phyloP scores from a whole-genome alignment of 1,140 invertebrate species.

The Hycleus phaleratus region DNA sequence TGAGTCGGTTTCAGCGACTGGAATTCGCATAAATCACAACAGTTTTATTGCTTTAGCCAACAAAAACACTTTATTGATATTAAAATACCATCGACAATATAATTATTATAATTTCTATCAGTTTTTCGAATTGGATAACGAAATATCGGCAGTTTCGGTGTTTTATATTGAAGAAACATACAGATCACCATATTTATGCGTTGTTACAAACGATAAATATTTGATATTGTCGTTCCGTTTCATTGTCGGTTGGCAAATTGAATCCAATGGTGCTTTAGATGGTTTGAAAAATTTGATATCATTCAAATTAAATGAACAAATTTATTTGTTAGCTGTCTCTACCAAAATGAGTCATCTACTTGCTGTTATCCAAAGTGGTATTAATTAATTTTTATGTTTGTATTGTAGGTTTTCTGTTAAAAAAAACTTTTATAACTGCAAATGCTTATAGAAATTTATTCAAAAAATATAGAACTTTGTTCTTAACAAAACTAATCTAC shows the following conservation, averaged over 20 bases:
- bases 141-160: slow-evolving; percentile 24
- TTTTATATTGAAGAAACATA: slow-evolving; percentile 33
- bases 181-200: slow-evolving; percentile 24
- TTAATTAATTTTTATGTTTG: slow-evolving; percentile 11
- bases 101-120: slow-evolving; percentile 35
- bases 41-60: slow-evolving; percentile 33
- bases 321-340: slow-evolving; percentile 33
- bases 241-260: slow-evolving; percentile 31
- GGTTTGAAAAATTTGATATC: slow-evolving; percentile 30
- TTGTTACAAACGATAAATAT: slow-evolving; percentile 27
- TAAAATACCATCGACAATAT: slow-evolving; percentile 29
- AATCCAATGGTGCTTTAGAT: slow-evolving; percentile 27
- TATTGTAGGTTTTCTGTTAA: background rate
- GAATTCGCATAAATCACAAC: slow-evolving; percentile 3
- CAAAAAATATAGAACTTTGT: no score
- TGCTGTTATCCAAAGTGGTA: slow-evolving; percentile 27
- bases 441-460: no score
- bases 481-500: no score
- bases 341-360: slow-evolving; percentile 28
- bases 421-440: no score
- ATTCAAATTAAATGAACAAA: slow-evolving; percentile 25
- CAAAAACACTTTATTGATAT: slow-evolving; percentile 23
- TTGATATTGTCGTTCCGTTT: slow-evolving; percentile 31
- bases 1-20: no score
- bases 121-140: slow-evolving; percentile 24